Evolutionary conservation across 1,140 invertebrate species (phyloP), one percentile per base, ranked within the genome.

Genomic region (Andricus grossulariae): DNA sequence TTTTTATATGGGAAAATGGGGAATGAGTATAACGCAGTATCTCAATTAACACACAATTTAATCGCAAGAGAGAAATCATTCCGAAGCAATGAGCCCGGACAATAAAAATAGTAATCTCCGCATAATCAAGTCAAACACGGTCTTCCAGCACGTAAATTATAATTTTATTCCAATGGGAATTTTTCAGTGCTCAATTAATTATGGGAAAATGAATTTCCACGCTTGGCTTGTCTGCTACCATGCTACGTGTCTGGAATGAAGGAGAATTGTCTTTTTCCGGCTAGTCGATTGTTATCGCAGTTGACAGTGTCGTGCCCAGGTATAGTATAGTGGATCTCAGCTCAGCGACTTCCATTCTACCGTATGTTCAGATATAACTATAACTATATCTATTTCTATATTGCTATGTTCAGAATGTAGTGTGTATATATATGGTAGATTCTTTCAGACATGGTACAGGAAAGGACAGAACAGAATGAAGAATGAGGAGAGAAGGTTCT

Each of bases 361-460:
- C 5, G 7, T 15, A n/a, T 18, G 16, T 18, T 54, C n/a, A 10
- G 18, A 57, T 57, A 60, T 13, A 60, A 60, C 55, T 60, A 25
- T 60, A 60, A 21, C 55, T 60, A 32, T 60, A 60, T 32, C 55
- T 60, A 32, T 60, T 54, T 60, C 55, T 60, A 60, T 60, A 60
- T 60, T 60, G 55, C 55, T 60, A 60, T 60, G 25, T 32, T 32
- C 25, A 32, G 25, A 32, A 25, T 25, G 25, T 25, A 25, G 25
- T 25, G 3, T 25, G 25, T 25, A 25, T 25, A 25, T 25, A 25
- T 25, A 25, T 25, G 3, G 25, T 25, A 25, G 25, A 60, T 60
- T 60, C 55, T 60, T 18, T 60, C 21, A 60, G 19, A 15, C 55
- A 25, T 51, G 71, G 15, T 18, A 72, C 25, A 19, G 71, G 12